A percentile compares a stretch with the other conserved stretches of the same genome.
phyloP scores from a whole-genome alignment of 2,797 vertebrate species.

The Anabacerthia variegaticeps region DNA sequence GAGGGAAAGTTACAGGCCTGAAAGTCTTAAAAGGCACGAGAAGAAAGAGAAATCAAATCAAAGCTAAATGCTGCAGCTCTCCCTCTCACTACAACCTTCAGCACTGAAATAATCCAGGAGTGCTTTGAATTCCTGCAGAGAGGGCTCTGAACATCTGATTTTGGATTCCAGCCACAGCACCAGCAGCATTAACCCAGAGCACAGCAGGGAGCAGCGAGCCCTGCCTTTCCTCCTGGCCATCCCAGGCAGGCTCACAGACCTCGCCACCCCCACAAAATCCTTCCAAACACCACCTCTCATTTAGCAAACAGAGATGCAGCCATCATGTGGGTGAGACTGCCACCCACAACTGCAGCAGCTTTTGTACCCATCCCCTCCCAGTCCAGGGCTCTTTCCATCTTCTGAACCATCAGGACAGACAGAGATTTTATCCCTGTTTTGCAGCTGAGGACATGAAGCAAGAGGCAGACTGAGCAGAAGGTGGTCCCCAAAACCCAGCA shows the following conservation, averaged over 20 bases:
- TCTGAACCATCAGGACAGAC: neutral
- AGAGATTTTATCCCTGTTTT: neutral
- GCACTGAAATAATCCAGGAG: neutral
- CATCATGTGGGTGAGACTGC: accelerated
- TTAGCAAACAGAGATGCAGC: accelerated
- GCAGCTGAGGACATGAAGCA: neutral
- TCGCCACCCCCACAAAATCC: neutral
- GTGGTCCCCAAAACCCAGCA: neutral
- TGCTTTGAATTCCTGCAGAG: neutral
- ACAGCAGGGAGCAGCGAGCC: accelerated
- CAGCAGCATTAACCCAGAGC: neutral
- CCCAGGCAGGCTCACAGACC: neutral
- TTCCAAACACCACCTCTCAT: neutral
- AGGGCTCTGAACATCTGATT: neutral
- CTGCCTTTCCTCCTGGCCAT: neutral
- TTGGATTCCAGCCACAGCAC: neutral
- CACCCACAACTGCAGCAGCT: neutral
- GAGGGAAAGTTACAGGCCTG: neutral
- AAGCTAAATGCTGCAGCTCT: neutral
- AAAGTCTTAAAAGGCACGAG: neutral
- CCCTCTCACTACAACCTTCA: neutral
- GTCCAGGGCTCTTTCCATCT: accelerated
- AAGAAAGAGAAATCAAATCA: neutral
- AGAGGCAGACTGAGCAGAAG: neutral
- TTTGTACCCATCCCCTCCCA: neutral